Percentiles rank a stretch among this genome's conserved stretches.
phyloP scores from a whole-genome alignment of 2,797 vertebrate species.

The Lacerta agilis region DNA sequence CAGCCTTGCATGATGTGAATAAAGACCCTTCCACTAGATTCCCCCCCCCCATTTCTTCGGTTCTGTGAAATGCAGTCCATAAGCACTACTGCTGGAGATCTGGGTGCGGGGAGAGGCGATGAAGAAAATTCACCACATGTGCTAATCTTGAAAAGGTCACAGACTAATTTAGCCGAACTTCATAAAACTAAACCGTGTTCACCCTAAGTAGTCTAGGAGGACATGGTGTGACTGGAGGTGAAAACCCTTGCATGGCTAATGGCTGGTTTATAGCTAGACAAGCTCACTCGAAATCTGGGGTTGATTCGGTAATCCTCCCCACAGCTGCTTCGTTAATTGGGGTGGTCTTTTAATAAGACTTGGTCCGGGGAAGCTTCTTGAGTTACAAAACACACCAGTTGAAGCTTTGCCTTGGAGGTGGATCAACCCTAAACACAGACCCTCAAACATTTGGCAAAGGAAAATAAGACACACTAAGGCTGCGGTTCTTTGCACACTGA shows the following conservation, averaged over 20 bases:
- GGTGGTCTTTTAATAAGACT: conserved; percentile 53
- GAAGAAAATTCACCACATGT: conserved; percentile 55
- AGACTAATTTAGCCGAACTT: conserved; percentile 60
- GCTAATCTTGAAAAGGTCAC: conserved; percentile 54
- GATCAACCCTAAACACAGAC: background rate
- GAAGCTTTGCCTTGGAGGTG: conserved; percentile 55
- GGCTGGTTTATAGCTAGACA: conserved; percentile 62
- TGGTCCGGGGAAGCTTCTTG: conserved; percentile 58
- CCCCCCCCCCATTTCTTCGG: conserved; percentile 46
- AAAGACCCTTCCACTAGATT: conserved; percentile 59
- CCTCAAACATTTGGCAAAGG: background rate
- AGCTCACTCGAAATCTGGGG: conserved; percentile 62
- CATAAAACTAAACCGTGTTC: conserved; percentile 49
- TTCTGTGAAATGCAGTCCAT: conserved; percentile 57
- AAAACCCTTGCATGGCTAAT: conserved; percentile 69
- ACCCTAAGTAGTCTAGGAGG: conserved; percentile 62
- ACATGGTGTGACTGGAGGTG: conserved; percentile 49
- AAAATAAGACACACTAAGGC: background rate
- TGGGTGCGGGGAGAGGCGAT: conserved; percentile 47
- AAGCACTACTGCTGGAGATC: conserved; percentile 46
- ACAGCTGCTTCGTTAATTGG: conserved; percentile 66
- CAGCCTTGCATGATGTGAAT: conserved; percentile 67
- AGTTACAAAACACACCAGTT: conserved; percentile 52
- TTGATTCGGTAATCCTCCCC: conserved; percentile 64
- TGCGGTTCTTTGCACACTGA: background rate